These are phyloP conservation scores for Macquaria ambigua DNA, from an alignment of 2,113 vertebrate genomes.

Conservation along the genomic window DNA sequence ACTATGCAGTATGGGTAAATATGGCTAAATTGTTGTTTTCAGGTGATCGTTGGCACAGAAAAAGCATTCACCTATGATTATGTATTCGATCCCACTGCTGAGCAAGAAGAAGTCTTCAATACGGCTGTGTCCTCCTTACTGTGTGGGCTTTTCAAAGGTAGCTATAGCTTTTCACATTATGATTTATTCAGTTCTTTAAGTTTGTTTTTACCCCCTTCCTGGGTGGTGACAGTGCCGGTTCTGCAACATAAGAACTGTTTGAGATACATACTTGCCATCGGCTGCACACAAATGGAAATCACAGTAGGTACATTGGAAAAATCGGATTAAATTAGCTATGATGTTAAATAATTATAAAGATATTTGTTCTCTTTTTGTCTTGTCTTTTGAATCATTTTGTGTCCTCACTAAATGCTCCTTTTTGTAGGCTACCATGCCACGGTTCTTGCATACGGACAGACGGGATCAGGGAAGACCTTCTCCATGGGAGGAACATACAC, in stretches of 20 bases:
- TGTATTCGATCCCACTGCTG: conserved; percentile 92
- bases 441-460: conserved; percentile 95
- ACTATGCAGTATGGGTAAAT: not conserved
- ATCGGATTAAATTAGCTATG: not conserved
- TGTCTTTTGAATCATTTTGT: not conserved
- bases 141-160: conserved; percentile 94
- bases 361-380: not conserved
- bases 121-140: conserved; percentile 89
- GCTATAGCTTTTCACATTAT: not conserved
- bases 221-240: not conserved
- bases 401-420: not conserved
- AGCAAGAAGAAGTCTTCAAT: conserved; percentile 96
- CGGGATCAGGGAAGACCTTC: conserved; percentile 96
- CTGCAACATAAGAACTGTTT: not conserved
- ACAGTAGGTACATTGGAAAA: not conserved
- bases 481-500: conserved; percentile 97
- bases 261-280: not conserved
- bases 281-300: not conserved
- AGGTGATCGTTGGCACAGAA: conserved; percentile 93
- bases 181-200: not conserved
- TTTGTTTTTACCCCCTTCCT: not conserved
- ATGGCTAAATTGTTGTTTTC: not conserved
- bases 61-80: conserved; percentile 96
- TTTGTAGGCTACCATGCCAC: conserved; percentile 94
- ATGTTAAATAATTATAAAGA: not conserved